Evolutionary conservation across 2,888 invertebrate species (phyloP).

Genomic region (Caenorhabditis zanzibari): DNA sequence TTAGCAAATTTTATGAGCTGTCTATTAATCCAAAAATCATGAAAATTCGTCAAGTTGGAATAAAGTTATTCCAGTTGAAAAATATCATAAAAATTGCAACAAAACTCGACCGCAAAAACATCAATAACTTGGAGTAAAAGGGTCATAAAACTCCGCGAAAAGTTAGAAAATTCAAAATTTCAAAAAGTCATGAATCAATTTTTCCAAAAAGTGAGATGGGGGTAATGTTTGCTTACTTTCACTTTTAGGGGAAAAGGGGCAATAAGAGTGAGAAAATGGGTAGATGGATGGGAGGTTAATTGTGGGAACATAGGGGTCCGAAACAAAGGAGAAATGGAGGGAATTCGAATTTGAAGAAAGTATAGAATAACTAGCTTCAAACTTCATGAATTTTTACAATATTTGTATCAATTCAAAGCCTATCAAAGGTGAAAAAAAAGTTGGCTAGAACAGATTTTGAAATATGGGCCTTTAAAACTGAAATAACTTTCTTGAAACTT

Average conservation of each 20-base stretch:
- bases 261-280: constrained; percentile 1
- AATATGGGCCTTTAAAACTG: no score
- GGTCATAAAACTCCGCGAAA: constrained; percentile 7
- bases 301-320: background rate
- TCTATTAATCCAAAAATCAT: no score
- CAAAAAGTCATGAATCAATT: background rate
- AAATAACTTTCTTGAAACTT: no score
- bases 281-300: background rate
- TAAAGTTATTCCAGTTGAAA: no score
- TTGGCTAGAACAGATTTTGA: no score
- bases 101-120: background rate
- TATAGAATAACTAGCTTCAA: no score
- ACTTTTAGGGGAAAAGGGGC: background rate
- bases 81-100: background rate
- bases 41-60: no score
- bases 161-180: background rate
- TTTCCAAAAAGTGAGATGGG: background rate
- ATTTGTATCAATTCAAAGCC: no score
- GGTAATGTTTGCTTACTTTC: constrained; percentile 8
- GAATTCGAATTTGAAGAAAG: background rate
- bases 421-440: no score
- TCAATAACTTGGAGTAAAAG: background rate
- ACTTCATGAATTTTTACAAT: no score
- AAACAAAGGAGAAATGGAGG: background rate
- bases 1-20: no score